phyloP scores from a whole-genome alignment of 2,113 vertebrate species.

The Trogon surrucura region DNA sequence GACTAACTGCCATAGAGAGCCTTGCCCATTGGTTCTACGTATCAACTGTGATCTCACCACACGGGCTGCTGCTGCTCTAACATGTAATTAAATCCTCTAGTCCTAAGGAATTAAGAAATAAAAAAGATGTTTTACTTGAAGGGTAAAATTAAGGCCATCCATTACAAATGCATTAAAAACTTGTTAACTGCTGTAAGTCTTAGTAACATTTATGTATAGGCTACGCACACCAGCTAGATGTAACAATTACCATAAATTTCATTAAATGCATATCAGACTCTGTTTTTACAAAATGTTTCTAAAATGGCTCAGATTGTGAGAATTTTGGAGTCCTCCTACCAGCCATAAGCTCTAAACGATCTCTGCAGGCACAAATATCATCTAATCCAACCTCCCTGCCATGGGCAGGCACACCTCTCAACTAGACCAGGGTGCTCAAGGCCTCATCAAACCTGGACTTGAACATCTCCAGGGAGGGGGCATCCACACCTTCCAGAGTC shows the following conservation, averaged over 20 bases:
- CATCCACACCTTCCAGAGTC: no score
- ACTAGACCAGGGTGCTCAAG: no score
- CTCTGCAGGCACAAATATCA: neutral
- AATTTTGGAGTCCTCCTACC: neutral
- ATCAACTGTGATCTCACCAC: neutral
- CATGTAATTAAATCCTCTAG: neutral
- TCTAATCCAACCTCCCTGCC: no score
- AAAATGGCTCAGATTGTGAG: neutral
- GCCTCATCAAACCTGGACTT: no score
- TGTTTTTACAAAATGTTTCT: neutral
- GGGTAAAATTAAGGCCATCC: neutral
- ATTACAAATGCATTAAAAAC: neutral
- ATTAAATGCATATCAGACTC: neutral
- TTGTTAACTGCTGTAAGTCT: neutral
- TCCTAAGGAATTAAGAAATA: neutral
- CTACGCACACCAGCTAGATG: neutral
- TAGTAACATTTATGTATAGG: neutral
- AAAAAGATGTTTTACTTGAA: neutral
- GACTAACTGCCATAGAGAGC: neutral
- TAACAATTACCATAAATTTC: neutral
- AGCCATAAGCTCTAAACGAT: neutral
- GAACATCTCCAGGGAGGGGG: no score
- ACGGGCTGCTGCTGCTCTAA: neutral
- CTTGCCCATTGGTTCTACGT: rapidly evolving
- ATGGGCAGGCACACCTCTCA: no score